These are phyloP conservation scores for Platanista minor DNA, from an alignment of 2,113 vertebrate species.

Conservation along the genomic window DNA sequence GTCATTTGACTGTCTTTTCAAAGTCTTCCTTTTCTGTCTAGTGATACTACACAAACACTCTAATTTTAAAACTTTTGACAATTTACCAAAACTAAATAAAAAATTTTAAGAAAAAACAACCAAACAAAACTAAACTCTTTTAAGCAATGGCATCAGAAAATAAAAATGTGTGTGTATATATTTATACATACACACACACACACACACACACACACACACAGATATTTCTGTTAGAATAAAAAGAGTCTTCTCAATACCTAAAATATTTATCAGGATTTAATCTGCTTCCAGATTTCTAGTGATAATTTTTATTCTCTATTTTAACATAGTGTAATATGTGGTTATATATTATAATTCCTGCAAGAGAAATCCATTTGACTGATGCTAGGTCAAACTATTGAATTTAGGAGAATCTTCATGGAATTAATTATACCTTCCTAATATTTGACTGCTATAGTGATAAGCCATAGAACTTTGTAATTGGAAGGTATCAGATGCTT, in stretches of 20 bases:
- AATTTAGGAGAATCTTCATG: neutral
- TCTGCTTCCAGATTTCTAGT: neutral
- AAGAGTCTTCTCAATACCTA: neutral
- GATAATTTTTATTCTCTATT: neutral
- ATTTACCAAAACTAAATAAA: neutral
- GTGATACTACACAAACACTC: neutral
- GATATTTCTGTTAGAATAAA: neutral
- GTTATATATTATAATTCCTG: neutral
- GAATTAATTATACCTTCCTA: neutral
- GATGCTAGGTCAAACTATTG: neutral
- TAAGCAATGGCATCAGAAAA: neutral
- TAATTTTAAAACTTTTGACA: neutral
- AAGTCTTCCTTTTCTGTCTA: neutral
- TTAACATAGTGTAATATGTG: neutral
- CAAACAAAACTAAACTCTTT: neutral
- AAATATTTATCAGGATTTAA: neutral
- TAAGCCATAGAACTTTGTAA: neutral
- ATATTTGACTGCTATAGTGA: neutral
- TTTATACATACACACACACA: too few species aligned
- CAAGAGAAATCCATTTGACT: neutral
- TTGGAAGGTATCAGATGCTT: neutral
- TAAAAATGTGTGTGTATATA: neutral
- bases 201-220: neutral
- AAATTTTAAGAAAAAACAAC: neutral
- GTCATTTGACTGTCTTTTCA: neutral